Conservation (phyloP, 2,888 invertebrate species). For the Spodoptera picta region DNA sequence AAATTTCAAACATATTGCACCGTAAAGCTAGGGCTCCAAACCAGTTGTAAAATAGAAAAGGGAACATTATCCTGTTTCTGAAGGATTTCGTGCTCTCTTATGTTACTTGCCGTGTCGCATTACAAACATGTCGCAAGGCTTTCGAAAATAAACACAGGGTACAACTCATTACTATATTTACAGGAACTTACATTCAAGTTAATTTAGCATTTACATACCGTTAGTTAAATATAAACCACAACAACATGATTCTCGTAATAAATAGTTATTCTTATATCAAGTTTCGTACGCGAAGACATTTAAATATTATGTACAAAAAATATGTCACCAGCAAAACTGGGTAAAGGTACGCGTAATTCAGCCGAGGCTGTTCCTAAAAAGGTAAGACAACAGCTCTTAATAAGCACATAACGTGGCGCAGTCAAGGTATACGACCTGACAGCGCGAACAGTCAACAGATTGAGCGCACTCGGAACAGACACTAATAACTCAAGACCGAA, state of each 20-base stretch:
- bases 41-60: slow-evolving; percentile 32
- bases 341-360: slow-evolving; percentile 80
- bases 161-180: slow-evolving; percentile 56
- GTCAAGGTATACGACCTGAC: slow-evolving; percentile 83
- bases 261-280: slow-evolving; percentile 91
- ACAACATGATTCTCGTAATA: slow-evolving; percentile 91
- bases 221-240: slow-evolving; percentile 89
- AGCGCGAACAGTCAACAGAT: slow-evolving; percentile 67
- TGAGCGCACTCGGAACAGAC: slow-evolving; percentile 81
- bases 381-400: slow-evolving; percentile 81
- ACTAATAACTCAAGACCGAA: slow-evolving; percentile 73
- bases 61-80: slow-evolving; percentile 34
- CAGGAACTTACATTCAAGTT: slow-evolving; percentile 48
- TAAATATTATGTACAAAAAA: slow-evolving; percentile 61
- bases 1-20: no score
- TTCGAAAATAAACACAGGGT: slow-evolving; percentile 58
- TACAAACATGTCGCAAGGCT: slow-evolving; percentile 48
- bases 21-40: slow-evolving; percentile 1
- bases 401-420: slow-evolving; percentile 77
- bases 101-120: slow-evolving; percentile 40
- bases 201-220: slow-evolving; percentile 48
- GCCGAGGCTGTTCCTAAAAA: slow-evolving; percentile 82
- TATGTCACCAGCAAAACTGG: slow-evolving; percentile 80
- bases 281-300: slow-evolving; percentile 91
- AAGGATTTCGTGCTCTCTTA: slow-evolving; percentile 37